phyloP scores from a whole-genome alignment of 2,888 invertebrate genomes.

The Halocaridina rubra region DNA sequence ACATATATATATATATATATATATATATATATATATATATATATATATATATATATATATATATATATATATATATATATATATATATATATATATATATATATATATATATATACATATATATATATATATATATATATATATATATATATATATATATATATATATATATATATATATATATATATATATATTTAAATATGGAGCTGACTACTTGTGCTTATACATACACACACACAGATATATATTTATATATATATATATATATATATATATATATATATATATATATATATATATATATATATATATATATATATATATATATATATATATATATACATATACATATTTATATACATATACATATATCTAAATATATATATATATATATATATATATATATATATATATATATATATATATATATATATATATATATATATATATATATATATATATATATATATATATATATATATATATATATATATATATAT shows the following conservation, averaged over 20 bases:
- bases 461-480: constrained; percentile 2
- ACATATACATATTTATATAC: not conserved
- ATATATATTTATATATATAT: not conserved
- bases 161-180: not conserved
- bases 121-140: not conserved
- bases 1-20: not conserved
- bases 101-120: not conserved
- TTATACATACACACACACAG: not conserved
- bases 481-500: not conserved
- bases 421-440: not conserved
- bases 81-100: not conserved
- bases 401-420: not conserved
- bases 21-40: not conserved
- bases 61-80: not conserved
- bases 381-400: not conserved
- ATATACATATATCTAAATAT: not conserved
- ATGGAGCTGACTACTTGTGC: not conserved
- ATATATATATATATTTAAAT: not conserved
- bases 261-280: not conserved
- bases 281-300: not conserved
- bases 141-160: not conserved
- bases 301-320: not conserved
- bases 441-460: not conserved
- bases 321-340: not conserved
- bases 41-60: not conserved